Conservation (phyloP, 1,140 invertebrate species). For the Orius insidiosus region DNA sequence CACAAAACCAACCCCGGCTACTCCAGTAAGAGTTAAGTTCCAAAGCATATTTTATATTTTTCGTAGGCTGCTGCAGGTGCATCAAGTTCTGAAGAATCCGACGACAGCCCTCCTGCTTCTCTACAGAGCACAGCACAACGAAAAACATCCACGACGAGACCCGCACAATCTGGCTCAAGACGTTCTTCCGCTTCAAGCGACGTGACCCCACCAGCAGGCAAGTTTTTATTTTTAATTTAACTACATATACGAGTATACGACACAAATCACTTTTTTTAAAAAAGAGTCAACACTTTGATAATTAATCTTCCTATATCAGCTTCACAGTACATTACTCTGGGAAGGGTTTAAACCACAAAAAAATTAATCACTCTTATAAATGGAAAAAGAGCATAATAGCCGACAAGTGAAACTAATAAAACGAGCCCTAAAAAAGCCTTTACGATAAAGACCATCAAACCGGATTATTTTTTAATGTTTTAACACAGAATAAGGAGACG, state of each 20-base stretch:
- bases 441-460: too few species aligned
- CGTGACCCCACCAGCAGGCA: conserved; percentile 14
- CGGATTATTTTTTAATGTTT: too few species aligned
- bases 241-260: too few species aligned
- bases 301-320: conserved; percentile 3
- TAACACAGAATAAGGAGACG: too few species aligned
- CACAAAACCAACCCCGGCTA: conserved; percentile 15
- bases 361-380: neutral
- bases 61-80: conserved; percentile 10
- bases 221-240: neutral
- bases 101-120: conserved; percentile 43
- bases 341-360: neutral
- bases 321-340: neutral
- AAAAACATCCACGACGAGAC: conserved; percentile 27
- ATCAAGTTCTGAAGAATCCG: conserved; percentile 23
- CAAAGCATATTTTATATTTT: too few species aligned
- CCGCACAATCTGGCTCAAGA: conserved; percentile 22
- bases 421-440: too few species aligned
- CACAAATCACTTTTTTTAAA: neutral
- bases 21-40: neutral
- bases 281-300: neutral
- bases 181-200: conserved; percentile 29
- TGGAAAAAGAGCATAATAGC: neutral
- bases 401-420: neutral
- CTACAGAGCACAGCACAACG: conserved; percentile 28